Conservation (phyloP, 2,797 vertebrate genomes). For the Arrhamphus sclerolepis region DNA sequence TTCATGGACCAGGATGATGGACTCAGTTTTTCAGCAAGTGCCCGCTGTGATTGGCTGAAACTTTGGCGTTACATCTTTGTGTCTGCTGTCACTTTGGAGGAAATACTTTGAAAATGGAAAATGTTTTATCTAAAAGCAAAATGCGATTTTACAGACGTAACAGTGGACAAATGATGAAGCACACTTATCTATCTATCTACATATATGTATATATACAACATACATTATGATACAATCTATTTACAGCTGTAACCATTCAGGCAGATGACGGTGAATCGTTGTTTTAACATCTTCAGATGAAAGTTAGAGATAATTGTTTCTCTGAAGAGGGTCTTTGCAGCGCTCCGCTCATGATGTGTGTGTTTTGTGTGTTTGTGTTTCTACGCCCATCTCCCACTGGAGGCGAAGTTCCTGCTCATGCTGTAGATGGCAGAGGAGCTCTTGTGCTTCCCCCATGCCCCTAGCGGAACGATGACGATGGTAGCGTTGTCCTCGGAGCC, state of each 20-base stretch:
- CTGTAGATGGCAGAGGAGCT: conserved; percentile 84
- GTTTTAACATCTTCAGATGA: too few relatives aligned
- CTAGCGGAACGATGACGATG: conserved; percentile 87
- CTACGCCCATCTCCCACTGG: conserved; percentile 91
- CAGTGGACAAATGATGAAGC: background rate
- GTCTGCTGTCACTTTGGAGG: background rate
- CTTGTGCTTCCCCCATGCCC: conserved; percentile 92
- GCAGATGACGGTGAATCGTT: too few relatives aligned
- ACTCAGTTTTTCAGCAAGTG: too few relatives aligned
- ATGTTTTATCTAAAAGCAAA: background rate
- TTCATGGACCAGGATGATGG: too few relatives aligned
- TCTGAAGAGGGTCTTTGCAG: too few relatives aligned
- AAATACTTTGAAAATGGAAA: background rate
- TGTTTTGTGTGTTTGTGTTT: too few relatives aligned
- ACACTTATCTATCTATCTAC: conserved; percentile 8
- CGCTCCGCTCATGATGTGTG: too few relatives aligned
- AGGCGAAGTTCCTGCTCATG: conserved; percentile 90
- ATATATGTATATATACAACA: conserved; percentile 35
- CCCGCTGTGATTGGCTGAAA: too few relatives aligned
- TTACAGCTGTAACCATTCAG: conserved; percentile 1
- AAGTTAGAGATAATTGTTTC: too few relatives aligned
- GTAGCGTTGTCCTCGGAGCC: conserved; percentile 93
- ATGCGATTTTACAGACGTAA: background rate
- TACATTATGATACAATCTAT: conserved; percentile 28
- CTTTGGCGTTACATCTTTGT: too few relatives aligned